A percentile compares a stretch with the other conserved stretches of the same genome.
Conservation (phyloP, 2,113 vertebrate genomes). For the Myotis brandtii region DNA sequence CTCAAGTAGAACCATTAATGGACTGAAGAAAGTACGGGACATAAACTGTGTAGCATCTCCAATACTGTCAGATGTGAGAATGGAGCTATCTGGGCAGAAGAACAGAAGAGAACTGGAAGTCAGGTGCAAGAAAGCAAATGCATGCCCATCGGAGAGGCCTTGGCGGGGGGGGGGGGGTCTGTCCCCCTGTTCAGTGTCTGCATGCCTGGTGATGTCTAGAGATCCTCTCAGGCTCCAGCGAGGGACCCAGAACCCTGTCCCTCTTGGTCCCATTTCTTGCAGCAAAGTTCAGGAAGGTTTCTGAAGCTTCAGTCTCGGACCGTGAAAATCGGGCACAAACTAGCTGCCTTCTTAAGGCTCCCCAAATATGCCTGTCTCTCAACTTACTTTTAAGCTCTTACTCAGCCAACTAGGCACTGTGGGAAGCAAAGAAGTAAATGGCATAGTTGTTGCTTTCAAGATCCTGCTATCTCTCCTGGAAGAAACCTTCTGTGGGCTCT, state of each 20-base stretch:
- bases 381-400: not conserved
- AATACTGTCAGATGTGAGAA: not conserved
- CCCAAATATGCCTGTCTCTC: not conserved
- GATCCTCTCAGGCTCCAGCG: not conserved
- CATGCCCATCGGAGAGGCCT: not conserved
- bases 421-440: not conserved
- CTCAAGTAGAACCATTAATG: not conserved
- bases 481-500: not conserved
- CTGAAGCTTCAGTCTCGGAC: not conserved
- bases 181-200: not conserved
- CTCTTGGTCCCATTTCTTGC: not conserved
- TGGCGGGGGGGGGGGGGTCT: not conserved
- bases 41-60: not conserved
- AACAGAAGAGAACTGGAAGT: not conserved
- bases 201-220: not conserved
- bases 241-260: not conserved
- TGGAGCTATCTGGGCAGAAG: not conserved
- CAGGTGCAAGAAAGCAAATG: not conserved
- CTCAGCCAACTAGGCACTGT: not conserved
- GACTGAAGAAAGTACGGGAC: not conserved
- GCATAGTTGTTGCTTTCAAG: not conserved
- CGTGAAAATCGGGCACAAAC: not conserved
- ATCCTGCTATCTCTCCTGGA: not conserved
- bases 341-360: not conserved
- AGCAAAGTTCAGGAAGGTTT: not conserved